A percentile compares a stretch with the other conserved stretches of the same genome.
phyloP scores from a whole-genome alignment of 2,113 vertebrate genomes.

The Austrofundulus limnaeus region DNA sequence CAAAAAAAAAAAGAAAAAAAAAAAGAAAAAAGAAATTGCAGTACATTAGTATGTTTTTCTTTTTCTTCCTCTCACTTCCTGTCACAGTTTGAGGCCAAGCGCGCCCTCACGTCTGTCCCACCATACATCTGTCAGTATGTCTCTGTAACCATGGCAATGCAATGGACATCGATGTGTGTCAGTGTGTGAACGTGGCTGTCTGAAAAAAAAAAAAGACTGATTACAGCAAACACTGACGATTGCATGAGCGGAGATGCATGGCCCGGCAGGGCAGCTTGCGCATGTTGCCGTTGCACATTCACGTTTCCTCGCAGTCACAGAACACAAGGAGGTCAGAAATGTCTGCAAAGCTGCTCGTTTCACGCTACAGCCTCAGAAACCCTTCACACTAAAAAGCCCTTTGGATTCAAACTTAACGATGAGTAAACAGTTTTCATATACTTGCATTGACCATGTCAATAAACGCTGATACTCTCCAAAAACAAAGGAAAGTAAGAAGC shows the following conservation, averaged over 20 bases:
- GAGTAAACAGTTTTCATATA: too few relatives aligned
- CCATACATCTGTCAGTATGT: constrained; percentile 45
- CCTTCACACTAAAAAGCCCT: too few relatives aligned
- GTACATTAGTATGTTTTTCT: constrained; percentile 22
- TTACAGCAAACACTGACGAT: not conserved
- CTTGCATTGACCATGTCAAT: too few relatives aligned
- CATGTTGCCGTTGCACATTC: not conserved
- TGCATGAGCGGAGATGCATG: constrained; percentile 21
- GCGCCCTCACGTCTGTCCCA: constrained; percentile 32
- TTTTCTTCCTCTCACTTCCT: constrained; percentile 22
- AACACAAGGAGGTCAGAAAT: too few relatives aligned
- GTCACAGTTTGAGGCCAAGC: constrained; percentile 3
- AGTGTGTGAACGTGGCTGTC: constrained; percentile 38
- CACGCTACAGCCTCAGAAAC: too few relatives aligned
- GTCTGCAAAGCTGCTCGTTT: too few relatives aligned
- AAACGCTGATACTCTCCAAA: too few relatives aligned
- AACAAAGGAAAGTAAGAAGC: too few relatives aligned
- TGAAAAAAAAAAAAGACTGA: not conserved
- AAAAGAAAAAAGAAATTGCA: constrained; percentile 12
- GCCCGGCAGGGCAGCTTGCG: constrained; percentile 2
- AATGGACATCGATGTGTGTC: constrained; percentile 25
- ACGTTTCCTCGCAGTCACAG: too few relatives aligned
- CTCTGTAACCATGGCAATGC: constrained; percentile 41
- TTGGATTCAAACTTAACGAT: too few relatives aligned
- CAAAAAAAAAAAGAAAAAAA: constrained; percentile 3